Percentiles rank a stretch among this genome's conserved stretches.
Evolutionary conservation across 1,140 invertebrate genomes (phyloP).

Genomic region (Dinothrombium tinctorium): DNA sequence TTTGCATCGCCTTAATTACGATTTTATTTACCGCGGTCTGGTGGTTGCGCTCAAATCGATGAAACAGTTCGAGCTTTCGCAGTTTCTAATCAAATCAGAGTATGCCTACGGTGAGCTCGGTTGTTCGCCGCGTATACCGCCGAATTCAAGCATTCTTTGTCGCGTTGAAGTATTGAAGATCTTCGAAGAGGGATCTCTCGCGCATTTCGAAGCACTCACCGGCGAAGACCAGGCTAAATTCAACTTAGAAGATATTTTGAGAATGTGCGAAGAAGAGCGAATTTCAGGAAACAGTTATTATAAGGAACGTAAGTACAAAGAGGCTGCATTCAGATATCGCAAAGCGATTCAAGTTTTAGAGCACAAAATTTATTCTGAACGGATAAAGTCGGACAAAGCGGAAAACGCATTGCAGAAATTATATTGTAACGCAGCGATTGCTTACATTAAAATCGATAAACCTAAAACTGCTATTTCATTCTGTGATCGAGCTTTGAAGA

Average conservation of each 20-base stretch:
- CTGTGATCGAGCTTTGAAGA: conserved; percentile 3
- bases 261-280: conserved; percentile 26
- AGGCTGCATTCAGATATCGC: conserved; percentile 57
- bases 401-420: conserved; percentile 39
- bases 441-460: background rate
- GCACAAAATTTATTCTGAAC: conserved; percentile 19
- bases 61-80: conserved; percentile 35
- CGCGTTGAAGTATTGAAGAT: conserved; percentile 11
- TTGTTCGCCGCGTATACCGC: conserved; percentile 34
- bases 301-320: conserved; percentile 36
- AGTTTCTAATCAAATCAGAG: conserved; percentile 36
- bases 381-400: conserved; percentile 27
- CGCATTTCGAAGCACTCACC: background rate
- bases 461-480: background rate
- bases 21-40: conserved; percentile 34
- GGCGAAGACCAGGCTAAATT: conserved; percentile 2
- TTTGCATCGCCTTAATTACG: conserved; percentile 21
- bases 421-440: conserved; percentile 21
- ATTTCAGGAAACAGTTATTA: conserved; percentile 38
- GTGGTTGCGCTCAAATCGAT: conserved; percentile 37
- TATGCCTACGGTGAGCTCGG: conserved; percentile 38
- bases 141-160: conserved; percentile 19
- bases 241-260: conserved; percentile 1
- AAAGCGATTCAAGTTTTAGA: conserved; percentile 26
- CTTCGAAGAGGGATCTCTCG: background rate